Evolutionary conservation across 2,797 vertebrate species (phyloP), one percentile per base, ranked within the genome.

Genomic region (Gila robusta): DNA sequence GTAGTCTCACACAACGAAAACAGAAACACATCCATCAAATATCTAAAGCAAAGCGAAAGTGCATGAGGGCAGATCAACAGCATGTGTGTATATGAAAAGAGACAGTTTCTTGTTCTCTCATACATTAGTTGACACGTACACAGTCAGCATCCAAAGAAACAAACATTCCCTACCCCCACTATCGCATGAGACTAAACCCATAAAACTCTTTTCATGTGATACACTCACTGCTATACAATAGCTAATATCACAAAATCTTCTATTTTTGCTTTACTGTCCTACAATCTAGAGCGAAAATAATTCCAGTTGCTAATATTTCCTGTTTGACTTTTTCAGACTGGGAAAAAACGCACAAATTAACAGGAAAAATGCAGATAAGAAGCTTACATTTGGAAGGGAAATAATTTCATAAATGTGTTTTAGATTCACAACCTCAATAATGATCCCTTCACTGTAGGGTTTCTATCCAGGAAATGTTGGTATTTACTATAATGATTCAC

Each of bases 11-110:
- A 76, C 66, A 47, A 47, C 5, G 10, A 59, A 78, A 52, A 67
- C 41, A 84, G 32, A 76, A 39, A 28, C 35, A 39, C 64, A 71
- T 78, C 70, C 49, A 79, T 79, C 64, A 69, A 69, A 84, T 78
- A 28, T 69, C 14, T 41, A 49, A 84, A 52, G 41, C 14, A 52
- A 67, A 28, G 44, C 62, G 5, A 77, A 35, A 54, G 72, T 67
- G 32, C 64, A 66, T 1, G 6, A 52, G 49, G 49, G 5, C 62
- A 84, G 64, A 52, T 78, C 73, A 69, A 54, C 59, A 69, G n/a
- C 47, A 76, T 79, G n/a, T 79, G 73, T 83, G 82, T 49, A 17
- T 67, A 49, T 54, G 62, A 67, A 49, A 49, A 67, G 44, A 77
- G 54, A 54, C 54, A 35, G 1, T 59, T 83, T 17, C 17, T 41